phyloP scores from a whole-genome alignment of 2,113 vertebrate species.

The Bujurquina vittata region DNA sequence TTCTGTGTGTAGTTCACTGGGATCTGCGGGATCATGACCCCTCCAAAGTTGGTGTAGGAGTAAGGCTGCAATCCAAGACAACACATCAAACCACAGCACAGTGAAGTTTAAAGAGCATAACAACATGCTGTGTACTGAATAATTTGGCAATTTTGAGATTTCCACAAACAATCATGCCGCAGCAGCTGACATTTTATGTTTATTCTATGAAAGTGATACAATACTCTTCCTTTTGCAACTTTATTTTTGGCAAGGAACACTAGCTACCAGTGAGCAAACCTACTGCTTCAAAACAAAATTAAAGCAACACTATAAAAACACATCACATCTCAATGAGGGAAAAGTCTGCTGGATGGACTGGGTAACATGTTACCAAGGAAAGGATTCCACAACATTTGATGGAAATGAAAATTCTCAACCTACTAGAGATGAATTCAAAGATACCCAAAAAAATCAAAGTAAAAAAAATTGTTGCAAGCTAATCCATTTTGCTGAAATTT shows the following conservation, averaged over 20 bases:
- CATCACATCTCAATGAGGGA: too few species aligned
- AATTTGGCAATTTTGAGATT: neutral
- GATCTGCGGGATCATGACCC: slow-evolving; percentile 85
- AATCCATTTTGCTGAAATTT: too few species aligned
- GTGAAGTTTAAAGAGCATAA: neutral
- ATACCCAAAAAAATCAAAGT: too few species aligned
- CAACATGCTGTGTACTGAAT: neutral
- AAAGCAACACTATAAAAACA: too few species aligned
- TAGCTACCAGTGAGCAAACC: neutral
- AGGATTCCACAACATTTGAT: too few species aligned
- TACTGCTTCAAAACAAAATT: too few species aligned
- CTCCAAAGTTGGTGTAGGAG: slow-evolving; percentile 81
- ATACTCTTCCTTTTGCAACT: slow-evolving; percentile 1
- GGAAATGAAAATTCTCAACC: too few species aligned
- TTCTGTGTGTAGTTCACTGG: slow-evolving; percentile 87
- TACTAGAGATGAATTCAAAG: too few species aligned
- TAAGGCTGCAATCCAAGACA: slow-evolving; percentile 81
- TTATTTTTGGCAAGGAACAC: slow-evolving; percentile 23
- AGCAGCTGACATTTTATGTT: neutral
- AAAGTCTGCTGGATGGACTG: too few species aligned
- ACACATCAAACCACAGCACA: neutral
- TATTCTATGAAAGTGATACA: neutral
- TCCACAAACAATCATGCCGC: neutral
- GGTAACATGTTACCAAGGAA: too few species aligned
- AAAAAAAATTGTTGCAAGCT: too few species aligned